phyloP scores from a whole-genome alignment of 2,888 invertebrate species.

The Yponomeuta sedellus region DNA sequence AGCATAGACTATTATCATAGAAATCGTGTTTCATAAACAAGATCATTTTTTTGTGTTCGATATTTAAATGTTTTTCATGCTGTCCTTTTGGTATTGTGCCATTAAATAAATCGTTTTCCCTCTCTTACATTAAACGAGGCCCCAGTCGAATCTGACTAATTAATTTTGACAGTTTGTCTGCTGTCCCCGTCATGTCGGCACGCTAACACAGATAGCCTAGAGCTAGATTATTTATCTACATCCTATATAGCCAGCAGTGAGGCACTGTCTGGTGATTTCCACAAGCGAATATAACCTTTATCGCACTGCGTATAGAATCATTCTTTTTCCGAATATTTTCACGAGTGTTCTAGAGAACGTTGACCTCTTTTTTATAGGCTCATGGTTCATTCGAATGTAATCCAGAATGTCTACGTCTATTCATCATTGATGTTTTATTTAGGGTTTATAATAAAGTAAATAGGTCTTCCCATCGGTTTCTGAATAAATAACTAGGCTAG shows the following conservation, averaged over 20 bases:
- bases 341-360: not conserved
- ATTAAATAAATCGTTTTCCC: too few relatives aligned
- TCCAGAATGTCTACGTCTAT: not conserved
- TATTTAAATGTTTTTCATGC: too few relatives aligned
- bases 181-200: constrained; percentile 2
- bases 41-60: too few relatives aligned
- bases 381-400: constrained; percentile 44
- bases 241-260: not conserved
- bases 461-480: too few relatives aligned
- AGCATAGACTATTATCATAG: too few relatives aligned
- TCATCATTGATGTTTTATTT: not conserved
- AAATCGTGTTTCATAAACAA: too few relatives aligned
- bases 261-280: not conserved
- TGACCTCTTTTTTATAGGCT: not conserved
- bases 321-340: not conserved
- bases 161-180: constrained; percentile 9
- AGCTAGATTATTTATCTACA: not conserved
- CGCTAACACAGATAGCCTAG: constrained; percentile 12
- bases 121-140: not conserved
- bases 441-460: not conserved
- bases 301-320: not conserved
- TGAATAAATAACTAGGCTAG: too few relatives aligned
- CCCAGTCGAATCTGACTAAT: not conserved
- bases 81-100: too few relatives aligned
- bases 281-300: not conserved